Conservation (phyloP, 2,888 invertebrate genomes). For the Galeopsomyia nigrocyanea region DNA sequence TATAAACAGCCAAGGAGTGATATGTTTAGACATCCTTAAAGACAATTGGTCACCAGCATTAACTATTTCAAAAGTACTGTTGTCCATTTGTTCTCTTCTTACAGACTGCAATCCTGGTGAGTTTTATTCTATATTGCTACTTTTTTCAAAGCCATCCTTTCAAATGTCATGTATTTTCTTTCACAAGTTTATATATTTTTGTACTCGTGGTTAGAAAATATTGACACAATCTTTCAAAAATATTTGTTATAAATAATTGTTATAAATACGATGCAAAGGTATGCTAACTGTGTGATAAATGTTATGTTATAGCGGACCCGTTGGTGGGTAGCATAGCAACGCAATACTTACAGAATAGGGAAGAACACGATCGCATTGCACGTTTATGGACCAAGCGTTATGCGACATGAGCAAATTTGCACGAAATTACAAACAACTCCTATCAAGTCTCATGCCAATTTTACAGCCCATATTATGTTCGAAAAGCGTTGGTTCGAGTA, state of each 20-base stretch:
- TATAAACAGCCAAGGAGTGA: slow-evolving; percentile 98
- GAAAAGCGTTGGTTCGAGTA: slow-evolving; percentile 49
- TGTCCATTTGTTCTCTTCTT: slow-evolving; percentile 97
- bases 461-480: slow-evolving; percentile 50
- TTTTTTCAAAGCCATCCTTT: not conserved
- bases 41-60: slow-evolving; percentile 99
- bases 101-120: slow-evolving; percentile 99
- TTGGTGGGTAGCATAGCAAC: slow-evolving; percentile 98
- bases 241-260: no score
- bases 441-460: slow-evolving; percentile 62
- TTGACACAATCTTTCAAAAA: no score
- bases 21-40: slow-evolving; percentile 97
- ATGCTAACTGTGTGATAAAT: no score
- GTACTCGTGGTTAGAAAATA: no score
- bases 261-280: no score
- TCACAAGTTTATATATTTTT: no score
- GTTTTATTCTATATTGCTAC: slow-evolving; percentile 53
- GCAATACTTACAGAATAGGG: slow-evolving; percentile 96
- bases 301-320: slow-evolving; percentile 85
- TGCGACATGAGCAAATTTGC: slow-evolving; percentile 81
- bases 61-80: slow-evolving; percentile 96
- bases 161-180: no score
- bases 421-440: slow-evolving; percentile 50
- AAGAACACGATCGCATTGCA: slow-evolving; percentile 98
- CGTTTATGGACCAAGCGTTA: slow-evolving; percentile 99